Conservation (phyloP, 2,113 vertebrate genomes). For the Mormoops blainvillei region DNA sequence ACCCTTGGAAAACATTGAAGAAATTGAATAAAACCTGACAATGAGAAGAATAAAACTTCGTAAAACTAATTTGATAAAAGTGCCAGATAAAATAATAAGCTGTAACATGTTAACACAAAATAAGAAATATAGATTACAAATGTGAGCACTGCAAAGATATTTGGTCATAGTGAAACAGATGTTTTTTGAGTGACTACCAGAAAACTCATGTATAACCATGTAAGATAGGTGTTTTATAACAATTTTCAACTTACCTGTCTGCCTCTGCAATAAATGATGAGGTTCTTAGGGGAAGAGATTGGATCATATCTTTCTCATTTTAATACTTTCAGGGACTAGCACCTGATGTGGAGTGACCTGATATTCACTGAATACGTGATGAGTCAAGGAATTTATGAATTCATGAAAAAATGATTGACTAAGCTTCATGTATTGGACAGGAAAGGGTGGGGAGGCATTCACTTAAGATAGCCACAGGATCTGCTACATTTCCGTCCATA, state of each 20-base stretch:
- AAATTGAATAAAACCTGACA: constrained; percentile 26
- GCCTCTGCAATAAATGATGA: background rate
- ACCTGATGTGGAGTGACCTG: background rate
- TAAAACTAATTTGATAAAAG: constrained; percentile 15
- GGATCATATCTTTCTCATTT: background rate
- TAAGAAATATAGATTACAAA: background rate
- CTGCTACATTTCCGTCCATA: background rate
- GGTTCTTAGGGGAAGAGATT: background rate
- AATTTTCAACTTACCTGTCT: background rate
- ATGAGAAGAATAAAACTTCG: constrained; percentile 31
- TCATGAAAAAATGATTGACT: background rate
- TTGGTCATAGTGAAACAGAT: background rate
- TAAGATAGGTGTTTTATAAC: background rate
- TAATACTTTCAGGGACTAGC: background rate
- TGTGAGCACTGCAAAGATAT: background rate
- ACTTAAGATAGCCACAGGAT: background rate
- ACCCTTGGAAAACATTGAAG: background rate
- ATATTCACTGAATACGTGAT: background rate
- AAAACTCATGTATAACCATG: background rate
- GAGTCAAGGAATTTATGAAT: background rate
- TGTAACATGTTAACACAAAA: background rate
- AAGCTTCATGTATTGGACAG: background rate
- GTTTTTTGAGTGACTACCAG: background rate
- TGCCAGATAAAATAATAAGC: background rate
- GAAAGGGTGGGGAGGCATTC: background rate